Evolutionary conservation across 2,888 invertebrate genomes (phyloP).

Genomic region (Petrolisthes manimaculis): DNA sequence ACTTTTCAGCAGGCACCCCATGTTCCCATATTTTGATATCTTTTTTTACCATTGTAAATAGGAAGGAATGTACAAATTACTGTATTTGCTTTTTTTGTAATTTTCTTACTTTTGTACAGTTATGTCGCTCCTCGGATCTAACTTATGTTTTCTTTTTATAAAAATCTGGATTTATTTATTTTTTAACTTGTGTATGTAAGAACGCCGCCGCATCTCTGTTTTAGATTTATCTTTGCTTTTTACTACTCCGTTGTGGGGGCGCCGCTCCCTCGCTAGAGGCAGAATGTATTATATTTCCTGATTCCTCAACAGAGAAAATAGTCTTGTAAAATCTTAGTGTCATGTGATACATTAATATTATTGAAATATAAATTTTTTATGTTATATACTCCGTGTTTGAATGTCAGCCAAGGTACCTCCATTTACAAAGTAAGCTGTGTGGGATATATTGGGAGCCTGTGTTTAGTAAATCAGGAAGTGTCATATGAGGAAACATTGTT

Average conservation of each 20-base stretch:
- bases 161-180: conserved; percentile 39
- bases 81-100: conserved; percentile 62
- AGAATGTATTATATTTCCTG: conserved; percentile 55
- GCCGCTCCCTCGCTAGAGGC: conserved; percentile 31
- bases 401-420: not conserved
- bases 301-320: conserved; percentile 56
- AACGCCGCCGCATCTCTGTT: conserved; percentile 25
- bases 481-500: too few species aligned
- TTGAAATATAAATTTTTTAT: conserved; percentile 64
- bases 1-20: conserved; percentile 1
- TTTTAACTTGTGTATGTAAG: conserved; percentile 47
- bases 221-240: conserved; percentile 44
- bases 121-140: conserved; percentile 50
- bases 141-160: conserved; percentile 52
- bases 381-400: conserved; percentile 55
- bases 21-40: conserved; percentile 59
- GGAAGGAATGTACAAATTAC: conserved; percentile 60
- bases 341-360: conserved; percentile 64
- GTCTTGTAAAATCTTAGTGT: conserved; percentile 64
- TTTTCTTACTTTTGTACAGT: conserved; percentile 63
- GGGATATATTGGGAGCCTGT: too few species aligned
- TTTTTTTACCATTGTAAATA: conserved; percentile 62
- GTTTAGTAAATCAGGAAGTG: too few species aligned
- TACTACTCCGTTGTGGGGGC: conserved; percentile 38
- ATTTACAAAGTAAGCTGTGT: not conserved